These are phyloP conservation scores for Coptodon rendalli DNA, from an alignment of 2,113 vertebrate genomes.

Conservation along the genomic window DNA sequence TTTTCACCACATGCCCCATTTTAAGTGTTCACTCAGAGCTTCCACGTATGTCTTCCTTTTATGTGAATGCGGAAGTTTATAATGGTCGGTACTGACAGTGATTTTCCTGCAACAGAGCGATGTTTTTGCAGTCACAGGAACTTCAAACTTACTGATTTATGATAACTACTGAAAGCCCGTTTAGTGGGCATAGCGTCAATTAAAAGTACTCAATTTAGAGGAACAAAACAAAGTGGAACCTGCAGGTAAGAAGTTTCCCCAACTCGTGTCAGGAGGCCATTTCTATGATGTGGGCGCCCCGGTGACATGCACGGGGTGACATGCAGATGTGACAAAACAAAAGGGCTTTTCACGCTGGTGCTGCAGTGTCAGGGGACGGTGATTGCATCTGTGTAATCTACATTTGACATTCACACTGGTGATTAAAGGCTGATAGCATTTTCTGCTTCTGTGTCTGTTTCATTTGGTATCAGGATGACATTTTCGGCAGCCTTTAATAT, in stretches of 20 bases:
- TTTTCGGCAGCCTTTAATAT: constrained; percentile 51
- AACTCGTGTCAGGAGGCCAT: neutral
- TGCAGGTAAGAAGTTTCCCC: neutral
- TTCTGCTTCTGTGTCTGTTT: constrained; percentile 39
- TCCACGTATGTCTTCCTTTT: constrained; percentile 6
- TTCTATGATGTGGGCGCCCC: neutral
- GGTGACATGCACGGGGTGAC: neutral
- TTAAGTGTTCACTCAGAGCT: constrained; percentile 17
- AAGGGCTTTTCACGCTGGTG: constrained; percentile 1
- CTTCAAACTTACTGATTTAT: neutral
- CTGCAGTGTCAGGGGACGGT: constrained; percentile 4
- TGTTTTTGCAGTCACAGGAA: neutral
- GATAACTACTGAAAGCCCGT: neutral
- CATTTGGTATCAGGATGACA: constrained; percentile 63
- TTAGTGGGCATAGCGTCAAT: neutral
- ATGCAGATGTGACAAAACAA: constrained; percentile 37
- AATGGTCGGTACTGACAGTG: neutral
- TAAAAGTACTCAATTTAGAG: neutral
- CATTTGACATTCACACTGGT: constrained; percentile 64
- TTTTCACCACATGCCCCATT: constrained; percentile 3
- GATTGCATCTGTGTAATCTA: constrained; percentile 62
- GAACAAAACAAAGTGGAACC: neutral
- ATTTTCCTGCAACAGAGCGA: neutral
- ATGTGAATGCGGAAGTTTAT: constrained; percentile 16
- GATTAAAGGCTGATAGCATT: constrained; percentile 57